Percentiles rank a stretch among this genome's conserved stretches.
Evolutionary conservation across 1,140 invertebrate species (phyloP).

Genomic region (Bombus confusus): DNA sequence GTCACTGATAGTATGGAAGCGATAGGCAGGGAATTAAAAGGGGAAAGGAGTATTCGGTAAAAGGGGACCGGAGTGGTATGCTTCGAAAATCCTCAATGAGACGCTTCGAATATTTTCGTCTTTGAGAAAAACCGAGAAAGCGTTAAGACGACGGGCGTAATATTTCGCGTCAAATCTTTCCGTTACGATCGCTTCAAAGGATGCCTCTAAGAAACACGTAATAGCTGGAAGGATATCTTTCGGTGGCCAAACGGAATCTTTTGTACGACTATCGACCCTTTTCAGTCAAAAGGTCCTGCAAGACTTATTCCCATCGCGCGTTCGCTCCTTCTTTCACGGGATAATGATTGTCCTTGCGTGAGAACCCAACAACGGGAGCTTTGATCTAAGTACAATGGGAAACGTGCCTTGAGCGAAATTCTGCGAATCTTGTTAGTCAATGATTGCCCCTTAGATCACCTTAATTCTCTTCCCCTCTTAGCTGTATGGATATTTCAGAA

Average conservation of each 20-base stretch:
- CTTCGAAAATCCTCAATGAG: background rate
- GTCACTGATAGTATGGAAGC: conserved; percentile 3
- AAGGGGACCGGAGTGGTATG: background rate
- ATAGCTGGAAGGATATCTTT: conserved; percentile 30
- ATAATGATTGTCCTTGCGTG: conserved; percentile 74
- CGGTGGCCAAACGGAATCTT: conserved; percentile 21
- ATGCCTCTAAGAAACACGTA: conserved; percentile 28
- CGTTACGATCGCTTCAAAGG: conserved; percentile 6
- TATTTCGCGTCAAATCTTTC: conserved; percentile 13
- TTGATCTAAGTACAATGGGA: conserved; percentile 67
- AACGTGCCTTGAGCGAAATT: conserved; percentile 66
- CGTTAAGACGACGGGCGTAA: background rate
- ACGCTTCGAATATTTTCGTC: background rate
- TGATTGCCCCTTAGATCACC: conserved; percentile 32
- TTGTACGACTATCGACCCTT: conserved; percentile 51
- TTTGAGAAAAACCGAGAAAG: background rate
- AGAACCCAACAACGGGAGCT: conserved; percentile 68
- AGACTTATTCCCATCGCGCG: conserved; percentile 44
- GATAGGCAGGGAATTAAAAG: background rate
- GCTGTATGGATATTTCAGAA: background rate
- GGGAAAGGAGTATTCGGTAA: background rate
- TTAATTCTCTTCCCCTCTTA: background rate
- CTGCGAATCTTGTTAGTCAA: conserved; percentile 43
- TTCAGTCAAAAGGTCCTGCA: conserved; percentile 50
- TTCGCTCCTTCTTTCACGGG: conserved; percentile 28